phyloP scores from a whole-genome alignment of 1,140 invertebrate genomes.

The Heliconius melpomene region DNA sequence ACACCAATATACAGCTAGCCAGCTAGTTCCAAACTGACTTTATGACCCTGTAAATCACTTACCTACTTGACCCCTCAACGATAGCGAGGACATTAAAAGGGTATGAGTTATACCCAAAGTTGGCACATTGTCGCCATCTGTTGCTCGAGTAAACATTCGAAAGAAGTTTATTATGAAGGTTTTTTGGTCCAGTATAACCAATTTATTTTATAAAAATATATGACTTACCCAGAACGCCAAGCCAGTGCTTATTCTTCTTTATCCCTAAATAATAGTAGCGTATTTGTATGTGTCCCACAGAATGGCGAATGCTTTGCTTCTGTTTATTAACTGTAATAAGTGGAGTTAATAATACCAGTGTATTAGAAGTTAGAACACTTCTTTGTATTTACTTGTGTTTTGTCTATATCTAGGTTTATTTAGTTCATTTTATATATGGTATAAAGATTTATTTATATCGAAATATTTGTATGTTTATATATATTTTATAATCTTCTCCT shows the following conservation, averaged over 20 bases:
- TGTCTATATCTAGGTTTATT: neutral
- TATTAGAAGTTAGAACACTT: neutral
- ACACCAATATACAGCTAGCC: slow-evolving; percentile 51
- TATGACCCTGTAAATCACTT: slow-evolving; percentile 70
- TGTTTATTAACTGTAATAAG: slow-evolving; percentile 26
- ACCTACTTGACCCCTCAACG: slow-evolving; percentile 67
- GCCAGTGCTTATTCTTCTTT: slow-evolving; percentile 27
- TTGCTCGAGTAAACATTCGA: slow-evolving; percentile 50
- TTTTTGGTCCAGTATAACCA: slow-evolving; percentile 39
- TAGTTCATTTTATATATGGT: neutral
- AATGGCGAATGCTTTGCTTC: slow-evolving; percentile 22
- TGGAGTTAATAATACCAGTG: slow-evolving; percentile 2
- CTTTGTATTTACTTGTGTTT: neutral
- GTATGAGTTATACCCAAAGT: slow-evolving; percentile 74
- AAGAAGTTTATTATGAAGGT: slow-evolving; percentile 63
- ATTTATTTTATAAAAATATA: slow-evolving; percentile 26
- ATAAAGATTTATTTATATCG: neutral
- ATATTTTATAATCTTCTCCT: too few relatives aligned
- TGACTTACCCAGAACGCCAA: neutral
- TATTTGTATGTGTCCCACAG: slow-evolving; percentile 31
- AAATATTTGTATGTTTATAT: neutral
- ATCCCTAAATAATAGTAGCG: slow-evolving; percentile 30
- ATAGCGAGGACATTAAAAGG: slow-evolving; percentile 73
- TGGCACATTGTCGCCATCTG: slow-evolving; percentile 71
- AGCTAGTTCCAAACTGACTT: slow-evolving; percentile 51